Evolutionary conservation across 2,113 vertebrate genomes (phyloP).

Genomic region (Eurystomus gularis): DNA sequence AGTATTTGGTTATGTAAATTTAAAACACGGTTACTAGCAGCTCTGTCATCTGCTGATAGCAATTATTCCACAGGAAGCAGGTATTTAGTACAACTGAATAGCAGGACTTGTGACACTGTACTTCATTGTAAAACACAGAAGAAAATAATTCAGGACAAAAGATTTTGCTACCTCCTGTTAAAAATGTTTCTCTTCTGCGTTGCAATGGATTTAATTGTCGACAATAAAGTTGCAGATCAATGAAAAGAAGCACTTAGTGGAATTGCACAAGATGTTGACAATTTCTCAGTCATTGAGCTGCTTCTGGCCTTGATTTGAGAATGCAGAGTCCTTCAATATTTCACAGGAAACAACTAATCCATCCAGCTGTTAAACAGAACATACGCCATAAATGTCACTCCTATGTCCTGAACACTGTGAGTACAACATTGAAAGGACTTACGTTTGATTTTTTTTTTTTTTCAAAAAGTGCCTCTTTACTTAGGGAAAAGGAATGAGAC

Average conservation of each 20-base stretch:
- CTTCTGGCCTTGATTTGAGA: conserved; percentile 27
- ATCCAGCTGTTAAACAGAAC: background rate
- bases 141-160: conserved; percentile 40
- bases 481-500: background rate
- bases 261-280: conserved; percentile 42
- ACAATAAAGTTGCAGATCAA: conserved; percentile 40
- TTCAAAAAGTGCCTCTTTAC: background rate
- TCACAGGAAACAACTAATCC: background rate
- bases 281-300: conserved; percentile 29
- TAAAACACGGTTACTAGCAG: background rate
- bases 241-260: conserved; percentile 33
- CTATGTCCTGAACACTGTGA: background rate
- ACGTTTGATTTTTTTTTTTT: background rate
- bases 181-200: conserved; percentile 10
- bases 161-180: conserved; percentile 40
- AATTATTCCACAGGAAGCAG: conserved; percentile 9
- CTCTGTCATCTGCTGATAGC: conserved; percentile 58
- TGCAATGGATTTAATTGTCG: conserved; percentile 51
- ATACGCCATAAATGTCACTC: background rate
- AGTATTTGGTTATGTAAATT: conserved; percentile 59
- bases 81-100: conserved; percentile 27
- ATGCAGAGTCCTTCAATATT: background rate
- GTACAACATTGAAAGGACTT: background rate
- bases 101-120: conserved; percentile 42
- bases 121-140: conserved; percentile 22